These are phyloP conservation scores for Centrocercus urophasianus DNA, from an alignment of 2,113 vertebrate genomes.

Conservation along the genomic window DNA sequence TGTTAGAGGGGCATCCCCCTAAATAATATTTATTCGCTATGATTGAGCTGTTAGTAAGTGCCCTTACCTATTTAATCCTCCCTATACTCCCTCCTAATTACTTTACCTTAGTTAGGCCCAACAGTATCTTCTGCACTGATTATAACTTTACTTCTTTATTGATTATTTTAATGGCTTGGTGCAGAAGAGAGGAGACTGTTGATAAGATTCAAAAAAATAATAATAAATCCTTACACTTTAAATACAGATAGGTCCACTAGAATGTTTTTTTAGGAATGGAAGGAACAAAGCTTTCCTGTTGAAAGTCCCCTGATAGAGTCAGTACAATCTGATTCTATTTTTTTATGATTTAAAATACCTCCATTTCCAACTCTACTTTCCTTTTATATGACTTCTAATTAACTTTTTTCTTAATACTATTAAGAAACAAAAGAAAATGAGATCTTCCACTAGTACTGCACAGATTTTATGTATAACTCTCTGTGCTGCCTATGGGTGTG, in stretches of 20 bases:
- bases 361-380: neutral
- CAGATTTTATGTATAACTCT: neutral
- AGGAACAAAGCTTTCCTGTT: neutral
- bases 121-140: neutral
- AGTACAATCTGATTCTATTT: neutral
- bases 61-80: neutral
- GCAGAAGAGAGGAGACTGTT: neutral
- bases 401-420: neutral
- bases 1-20: neutral
- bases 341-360: neutral
- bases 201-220: neutral
- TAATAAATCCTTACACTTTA: neutral
- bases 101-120: neutral
- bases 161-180: neutral
- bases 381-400: neutral
- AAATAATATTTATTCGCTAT: conserved; percentile 5
- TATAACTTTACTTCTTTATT: neutral
- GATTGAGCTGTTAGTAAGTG: neutral
- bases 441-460: neutral
- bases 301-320: neutral
- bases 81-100: neutral
- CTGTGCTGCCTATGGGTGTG: neutral
- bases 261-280: neutral
- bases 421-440: neutral
- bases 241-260: neutral